phyloP scores from a whole-genome alignment of 2,888 invertebrate genomes.

The Hyppa rectilinea region DNA sequence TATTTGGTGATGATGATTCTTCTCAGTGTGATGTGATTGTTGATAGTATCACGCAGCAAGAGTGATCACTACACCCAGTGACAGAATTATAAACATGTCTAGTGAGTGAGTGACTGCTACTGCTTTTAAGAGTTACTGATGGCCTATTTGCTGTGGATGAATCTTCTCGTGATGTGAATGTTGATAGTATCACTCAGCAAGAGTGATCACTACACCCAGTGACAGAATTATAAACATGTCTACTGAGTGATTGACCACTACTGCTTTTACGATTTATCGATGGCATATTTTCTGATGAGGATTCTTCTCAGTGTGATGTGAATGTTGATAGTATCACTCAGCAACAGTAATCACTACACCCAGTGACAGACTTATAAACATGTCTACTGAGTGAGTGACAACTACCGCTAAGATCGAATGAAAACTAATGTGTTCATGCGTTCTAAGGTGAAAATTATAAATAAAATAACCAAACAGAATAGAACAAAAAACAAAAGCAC shows the following conservation, averaged over 20 bases:
- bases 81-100: too few relatives aligned
- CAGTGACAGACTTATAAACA: conserved; percentile 5
- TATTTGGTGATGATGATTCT: too few relatives aligned
- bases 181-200: not conserved
- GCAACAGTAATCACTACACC: too few relatives aligned
- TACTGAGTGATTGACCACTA: conserved; percentile 38
- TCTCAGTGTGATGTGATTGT: not conserved
- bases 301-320: not conserved
- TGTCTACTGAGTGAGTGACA: not conserved
- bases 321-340: too few relatives aligned
- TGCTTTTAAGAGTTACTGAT: not conserved
- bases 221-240: conserved; percentile 39
- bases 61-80: too few relatives aligned
- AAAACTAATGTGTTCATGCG: too few relatives aligned
- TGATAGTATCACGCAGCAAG: not conserved
- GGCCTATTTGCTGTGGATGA: not conserved
- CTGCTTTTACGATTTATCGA: not conserved
- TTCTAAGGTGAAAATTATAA: too few relatives aligned
- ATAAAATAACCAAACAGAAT: too few relatives aligned
- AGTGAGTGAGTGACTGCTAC: not conserved
- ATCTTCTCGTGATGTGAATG: not conserved
- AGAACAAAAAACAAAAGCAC: too few relatives aligned
- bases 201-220: conserved; percentile 30
- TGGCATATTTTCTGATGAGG: not conserved
- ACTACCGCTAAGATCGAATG: too few relatives aligned